Evolutionary conservation across 2,113 vertebrate genomes (phyloP).

Genomic region (Cryptomyrus ogoouensis): DNA sequence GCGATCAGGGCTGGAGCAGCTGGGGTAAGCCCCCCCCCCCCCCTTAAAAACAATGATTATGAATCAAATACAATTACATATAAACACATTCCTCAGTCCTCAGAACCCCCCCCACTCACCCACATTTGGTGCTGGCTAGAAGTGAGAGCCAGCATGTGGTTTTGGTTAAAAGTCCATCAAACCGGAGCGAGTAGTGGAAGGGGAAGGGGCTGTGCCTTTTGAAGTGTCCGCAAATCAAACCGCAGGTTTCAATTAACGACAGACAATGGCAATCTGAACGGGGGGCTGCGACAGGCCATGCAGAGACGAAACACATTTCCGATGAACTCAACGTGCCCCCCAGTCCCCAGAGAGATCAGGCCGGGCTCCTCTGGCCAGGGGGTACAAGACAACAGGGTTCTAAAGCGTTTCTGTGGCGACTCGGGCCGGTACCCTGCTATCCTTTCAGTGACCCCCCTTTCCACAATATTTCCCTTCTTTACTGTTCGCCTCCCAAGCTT

Average conservation of each 20-base stretch:
- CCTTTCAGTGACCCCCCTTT: background rate
- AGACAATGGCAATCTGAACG: constrained; percentile 44
- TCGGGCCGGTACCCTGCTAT: background rate
- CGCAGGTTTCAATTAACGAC: constrained; percentile 53
- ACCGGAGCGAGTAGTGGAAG: constrained; percentile 52
- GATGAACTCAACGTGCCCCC: constrained; percentile 27
- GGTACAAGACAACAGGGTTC: background rate
- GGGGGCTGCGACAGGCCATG: background rate
- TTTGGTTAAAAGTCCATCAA: constrained; percentile 54
- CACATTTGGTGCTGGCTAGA: constrained; percentile 30
- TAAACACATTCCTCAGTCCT: constrained; percentile 41
- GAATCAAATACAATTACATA: constrained; percentile 29
- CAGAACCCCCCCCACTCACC: background rate
- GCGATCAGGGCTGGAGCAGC: background rate
- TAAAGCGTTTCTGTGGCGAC: background rate
- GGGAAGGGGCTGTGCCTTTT: constrained; percentile 53
- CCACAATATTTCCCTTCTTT: background rate
- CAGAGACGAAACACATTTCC: constrained; percentile 17
- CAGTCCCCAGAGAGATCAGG: background rate
- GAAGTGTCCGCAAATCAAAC: constrained; percentile 56
- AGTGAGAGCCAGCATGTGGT: constrained; percentile 49
- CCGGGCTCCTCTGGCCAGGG: background rate
- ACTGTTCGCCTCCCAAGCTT: background rate
- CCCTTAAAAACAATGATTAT: constrained; percentile 29
- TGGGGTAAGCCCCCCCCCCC: background rate